Evolutionary conservation across 2,888 invertebrate genomes (phyloP), one percentile per base, ranked within the genome.

Genomic region (Druceiella hillmani): DNA sequence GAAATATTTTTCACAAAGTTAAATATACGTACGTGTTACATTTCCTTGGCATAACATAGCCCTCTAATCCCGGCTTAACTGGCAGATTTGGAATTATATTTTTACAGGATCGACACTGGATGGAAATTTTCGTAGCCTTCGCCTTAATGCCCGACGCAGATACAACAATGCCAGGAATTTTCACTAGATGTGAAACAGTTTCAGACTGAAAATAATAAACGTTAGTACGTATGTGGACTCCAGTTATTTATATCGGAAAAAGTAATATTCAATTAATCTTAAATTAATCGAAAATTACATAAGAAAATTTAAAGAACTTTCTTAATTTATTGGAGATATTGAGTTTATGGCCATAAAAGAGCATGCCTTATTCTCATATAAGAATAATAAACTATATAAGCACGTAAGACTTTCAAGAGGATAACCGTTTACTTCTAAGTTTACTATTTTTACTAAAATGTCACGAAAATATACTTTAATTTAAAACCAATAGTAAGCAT

Each of bases 61-160:
- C 98, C 56, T 99, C 99, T 4, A 99, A 66, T 1, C 99, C 99
- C 4, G 97, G 91, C 57, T 90, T 92, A 0, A 99, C 85, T 15
- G 83, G 74, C 36, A 98, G 75, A 62, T 98, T 93, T 1, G 89
- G 83, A 40, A 97, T 82, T 3, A 90, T 76, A 55, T 86, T 91
- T 50, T 87, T 82, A 56, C 99, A 99, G 10, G 90, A 87, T 17
- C 95, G 79, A 57, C 99, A 99, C 66, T 98, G 97, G 41, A 99
- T 87, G 0, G 95, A 85, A 55, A 99, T 90, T 55, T 83, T 84
- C 0, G 90, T 94, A 0, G 98, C 98, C 62, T 99, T 99, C 1
- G 97, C 87, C 62, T 87, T 87, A 43, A 99, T 89, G 9, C 89
- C 89, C 1, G 95, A 90, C 0, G 95, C 92, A 33, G 94, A 84